Conservation (phyloP, 2,888 invertebrate genomes). For the Anorthoa munda region DNA sequence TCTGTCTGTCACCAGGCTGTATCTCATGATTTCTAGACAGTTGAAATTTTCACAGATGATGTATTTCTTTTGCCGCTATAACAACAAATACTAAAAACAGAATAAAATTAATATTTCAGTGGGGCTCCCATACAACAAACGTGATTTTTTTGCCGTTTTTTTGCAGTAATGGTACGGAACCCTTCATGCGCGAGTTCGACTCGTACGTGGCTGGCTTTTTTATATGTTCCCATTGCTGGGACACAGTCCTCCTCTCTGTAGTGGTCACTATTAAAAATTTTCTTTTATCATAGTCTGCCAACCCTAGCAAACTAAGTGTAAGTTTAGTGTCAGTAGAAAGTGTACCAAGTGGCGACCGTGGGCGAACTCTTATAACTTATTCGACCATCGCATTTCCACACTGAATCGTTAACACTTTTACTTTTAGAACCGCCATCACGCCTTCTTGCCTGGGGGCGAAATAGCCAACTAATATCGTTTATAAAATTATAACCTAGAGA, state of each 20-base stretch:
- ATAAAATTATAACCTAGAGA: constrained; percentile 49
- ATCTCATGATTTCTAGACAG: too few species aligned
- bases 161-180: too few species aligned
- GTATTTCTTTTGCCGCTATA: too few species aligned
- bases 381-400: constrained; percentile 66
- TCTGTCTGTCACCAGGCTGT: too few species aligned
- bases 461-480: constrained; percentile 41
- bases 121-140: too few species aligned
- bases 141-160: too few species aligned
- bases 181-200: too few species aligned
- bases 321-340: constrained; percentile 65
- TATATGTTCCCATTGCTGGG: background rate
- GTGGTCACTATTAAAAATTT: background rate
- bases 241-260: too few species aligned
- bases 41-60: too few species aligned
- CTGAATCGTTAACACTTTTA: constrained; percentile 80
- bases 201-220: too few species aligned
- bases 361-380: constrained; percentile 70
- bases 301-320: constrained; percentile 38
- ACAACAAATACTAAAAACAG: too few species aligned
- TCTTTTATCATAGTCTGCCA: constrained; percentile 2
- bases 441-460: constrained; percentile 62
- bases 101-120: too few species aligned
- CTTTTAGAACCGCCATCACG: constrained; percentile 74
- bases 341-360: constrained; percentile 63